Conservation (phyloP, 2,797 vertebrate species). For the Rhincodon typus region DNA sequence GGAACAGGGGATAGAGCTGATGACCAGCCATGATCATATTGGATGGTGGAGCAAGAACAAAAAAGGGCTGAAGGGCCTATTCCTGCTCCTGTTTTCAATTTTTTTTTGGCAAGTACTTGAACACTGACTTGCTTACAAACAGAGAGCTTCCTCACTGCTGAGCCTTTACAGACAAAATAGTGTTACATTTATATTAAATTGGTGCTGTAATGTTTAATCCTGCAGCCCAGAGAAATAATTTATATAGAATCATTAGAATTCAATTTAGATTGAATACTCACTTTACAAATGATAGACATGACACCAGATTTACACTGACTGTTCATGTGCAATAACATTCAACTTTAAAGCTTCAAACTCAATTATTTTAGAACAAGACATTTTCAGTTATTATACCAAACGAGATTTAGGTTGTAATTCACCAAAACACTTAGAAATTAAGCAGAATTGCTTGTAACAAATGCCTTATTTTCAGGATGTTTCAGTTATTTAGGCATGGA, state of each 20-base stretch:
- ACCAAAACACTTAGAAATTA: background rate
- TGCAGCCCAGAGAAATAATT: background rate
- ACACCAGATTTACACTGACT: background rate
- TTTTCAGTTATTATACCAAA: background rate
- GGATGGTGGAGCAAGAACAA: no score
- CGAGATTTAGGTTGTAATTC: background rate
- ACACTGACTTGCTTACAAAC: background rate
- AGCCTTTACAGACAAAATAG: no score
- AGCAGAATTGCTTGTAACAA: background rate
- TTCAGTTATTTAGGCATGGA: background rate
- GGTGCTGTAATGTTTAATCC: background rate
- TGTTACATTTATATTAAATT: background rate
- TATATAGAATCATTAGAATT: background rate
- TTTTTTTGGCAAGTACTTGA: background rate
- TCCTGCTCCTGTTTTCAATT: no score
- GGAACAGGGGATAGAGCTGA: no score
- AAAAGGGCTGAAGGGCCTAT: no score
- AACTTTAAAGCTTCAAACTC: background rate
- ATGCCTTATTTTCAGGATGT: background rate
- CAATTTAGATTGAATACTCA: constrained; percentile 23
- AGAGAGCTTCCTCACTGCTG: background rate
- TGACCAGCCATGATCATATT: no score
- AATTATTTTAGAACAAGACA: background rate
- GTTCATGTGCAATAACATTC: background rate
- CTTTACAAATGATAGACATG: background rate